Evolutionary conservation across 2,888 invertebrate species (phyloP).

Genomic region (Sinodicranocentrus sp.): DNA sequence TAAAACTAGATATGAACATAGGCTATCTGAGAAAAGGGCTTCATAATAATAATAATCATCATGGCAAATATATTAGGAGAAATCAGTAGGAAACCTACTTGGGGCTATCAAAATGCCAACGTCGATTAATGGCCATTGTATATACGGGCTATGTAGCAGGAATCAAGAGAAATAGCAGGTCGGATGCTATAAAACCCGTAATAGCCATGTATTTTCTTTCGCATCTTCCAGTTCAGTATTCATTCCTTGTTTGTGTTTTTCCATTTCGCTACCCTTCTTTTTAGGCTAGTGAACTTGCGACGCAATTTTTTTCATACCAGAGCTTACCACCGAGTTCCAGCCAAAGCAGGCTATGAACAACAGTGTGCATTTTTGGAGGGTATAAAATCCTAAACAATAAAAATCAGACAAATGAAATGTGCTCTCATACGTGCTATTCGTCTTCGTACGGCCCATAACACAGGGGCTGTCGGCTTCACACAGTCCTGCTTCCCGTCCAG

Average conservation of each 20-base stretch:
- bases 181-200: background rate
- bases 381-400: conserved; percentile 24
- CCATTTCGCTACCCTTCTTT: background rate
- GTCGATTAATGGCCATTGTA: conserved; percentile 9
- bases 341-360: background rate
- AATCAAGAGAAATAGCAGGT: background rate
- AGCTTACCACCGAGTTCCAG: background rate
- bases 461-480: conserved; percentile 73
- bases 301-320: background rate
- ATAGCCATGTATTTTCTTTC: background rate
- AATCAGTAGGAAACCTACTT: conserved; percentile 3
- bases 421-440: conserved; percentile 60
- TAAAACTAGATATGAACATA: background rate
- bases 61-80: background rate
- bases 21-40: background rate
- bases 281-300: background rate
- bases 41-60: conserved; percentile 6
- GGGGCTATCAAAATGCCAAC: conserved; percentile 22
- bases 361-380: background rate
- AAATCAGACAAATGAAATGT: conserved; percentile 34
- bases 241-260: background rate
- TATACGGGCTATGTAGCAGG: background rate
- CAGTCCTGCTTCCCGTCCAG: conserved; percentile 74
- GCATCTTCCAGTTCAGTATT: background rate
- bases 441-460: conserved; percentile 76